A percentile compares a stretch with the other conserved stretches of the same genome.
Conservation (phyloP, 2,797 vertebrate species). For the Mus caroli region DNA sequence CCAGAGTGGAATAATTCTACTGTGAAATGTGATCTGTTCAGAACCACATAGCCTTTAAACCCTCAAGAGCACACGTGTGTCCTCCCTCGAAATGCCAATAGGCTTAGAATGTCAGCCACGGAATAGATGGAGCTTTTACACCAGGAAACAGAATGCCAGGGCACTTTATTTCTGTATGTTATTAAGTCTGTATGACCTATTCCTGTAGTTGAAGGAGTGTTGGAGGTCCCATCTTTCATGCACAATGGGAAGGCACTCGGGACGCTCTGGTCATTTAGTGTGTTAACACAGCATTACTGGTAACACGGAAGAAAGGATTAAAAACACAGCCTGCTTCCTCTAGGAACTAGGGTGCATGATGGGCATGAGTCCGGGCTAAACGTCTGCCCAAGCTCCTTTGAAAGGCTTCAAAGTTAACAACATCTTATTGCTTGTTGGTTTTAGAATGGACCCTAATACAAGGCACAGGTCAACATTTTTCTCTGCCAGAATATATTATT, state of each 20-base stretch:
- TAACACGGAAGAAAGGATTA: conserved; percentile 36
- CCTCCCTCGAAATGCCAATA: conserved; percentile 62
- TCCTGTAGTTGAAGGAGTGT: conserved; percentile 36
- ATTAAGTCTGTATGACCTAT: conserved; percentile 10
- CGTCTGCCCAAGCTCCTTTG: neutral
- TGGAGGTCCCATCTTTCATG: neutral
- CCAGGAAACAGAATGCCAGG: neutral
- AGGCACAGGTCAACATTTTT: neutral
- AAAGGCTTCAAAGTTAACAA: conserved; percentile 21
- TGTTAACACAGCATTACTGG: neutral
- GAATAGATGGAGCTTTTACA: conserved; percentile 29
- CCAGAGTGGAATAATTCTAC: conserved; percentile 63
- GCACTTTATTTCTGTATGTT: conserved; percentile 35
- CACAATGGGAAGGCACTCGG: neutral
- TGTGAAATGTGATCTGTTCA: conserved; percentile 64
- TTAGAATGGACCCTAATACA: neutral
- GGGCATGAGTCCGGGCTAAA: neutral
- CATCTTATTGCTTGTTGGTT: conserved; percentile 39
- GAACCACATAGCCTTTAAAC: conserved; percentile 73
- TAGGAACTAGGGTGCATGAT: neutral
- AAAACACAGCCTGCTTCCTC: neutral
- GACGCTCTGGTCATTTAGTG: conserved; percentile 29
- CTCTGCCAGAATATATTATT: neutral
- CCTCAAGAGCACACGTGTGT: conserved; percentile 44
- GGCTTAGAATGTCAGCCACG: conserved; percentile 16